A percentile compares a stretch with the other conserved stretches of the same genome.
phyloP scores from a whole-genome alignment of 1,140 invertebrate genomes.

The Caenorhabditis brenneri region DNA sequence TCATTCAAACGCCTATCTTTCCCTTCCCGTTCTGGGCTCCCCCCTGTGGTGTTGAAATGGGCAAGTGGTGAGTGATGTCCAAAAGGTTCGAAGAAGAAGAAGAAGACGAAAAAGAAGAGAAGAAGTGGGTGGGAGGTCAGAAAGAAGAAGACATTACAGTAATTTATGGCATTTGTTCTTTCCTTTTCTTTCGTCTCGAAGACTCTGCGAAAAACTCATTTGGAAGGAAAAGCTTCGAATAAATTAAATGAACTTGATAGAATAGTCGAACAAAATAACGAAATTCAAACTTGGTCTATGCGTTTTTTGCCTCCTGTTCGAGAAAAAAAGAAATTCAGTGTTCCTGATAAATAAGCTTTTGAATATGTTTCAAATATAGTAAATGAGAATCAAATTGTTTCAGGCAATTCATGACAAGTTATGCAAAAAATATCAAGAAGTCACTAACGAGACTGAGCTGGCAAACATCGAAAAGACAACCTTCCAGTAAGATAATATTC shows the following conservation, averaged over 20 bases:
- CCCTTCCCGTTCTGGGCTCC: not conserved
- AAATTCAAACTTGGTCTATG: too few relatives aligned
- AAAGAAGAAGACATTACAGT: conserved; percentile 34
- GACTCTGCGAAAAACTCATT: not conserved
- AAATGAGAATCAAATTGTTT: too few relatives aligned
- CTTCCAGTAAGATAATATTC: conserved; percentile 86
- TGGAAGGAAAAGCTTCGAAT: not conserved
- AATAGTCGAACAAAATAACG: not conserved
- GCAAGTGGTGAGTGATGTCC: conserved; percentile 37
- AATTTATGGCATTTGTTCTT: conserved; percentile 34
- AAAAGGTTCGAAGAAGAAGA: conserved; percentile 16
- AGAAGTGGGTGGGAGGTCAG: not conserved
- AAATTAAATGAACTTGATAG: not conserved
- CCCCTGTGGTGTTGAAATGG: conserved; percentile 39
- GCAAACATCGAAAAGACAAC: conserved; percentile 91
- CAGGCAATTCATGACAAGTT: conserved; percentile 61
- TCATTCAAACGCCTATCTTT: conserved; percentile 12
- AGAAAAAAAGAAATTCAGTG: too few relatives aligned
- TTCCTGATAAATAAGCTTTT: too few relatives aligned
- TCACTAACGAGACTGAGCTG: conserved; percentile 85
- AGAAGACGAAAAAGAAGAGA: not conserved
- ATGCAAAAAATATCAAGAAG: conserved; percentile 77
- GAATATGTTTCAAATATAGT: too few relatives aligned
- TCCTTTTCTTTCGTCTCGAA: not conserved
- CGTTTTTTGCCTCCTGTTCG: too few relatives aligned